Conservation (phyloP, 2,113 vertebrate species). For the Meleagris gallopavo region DNA sequence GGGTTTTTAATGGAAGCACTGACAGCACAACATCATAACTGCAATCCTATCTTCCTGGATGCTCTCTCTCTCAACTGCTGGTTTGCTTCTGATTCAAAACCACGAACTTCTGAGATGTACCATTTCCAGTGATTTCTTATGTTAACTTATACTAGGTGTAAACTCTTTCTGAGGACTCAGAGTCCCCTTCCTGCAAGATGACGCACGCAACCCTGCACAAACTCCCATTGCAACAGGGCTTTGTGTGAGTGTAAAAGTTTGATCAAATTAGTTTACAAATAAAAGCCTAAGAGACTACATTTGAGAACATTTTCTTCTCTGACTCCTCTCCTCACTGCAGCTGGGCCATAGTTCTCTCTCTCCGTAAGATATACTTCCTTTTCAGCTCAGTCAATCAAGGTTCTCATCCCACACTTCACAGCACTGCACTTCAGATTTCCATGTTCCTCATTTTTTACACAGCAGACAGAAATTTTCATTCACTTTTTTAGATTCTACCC, state of each 20-base stretch:
- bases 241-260: neutral
- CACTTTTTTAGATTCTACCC: neutral
- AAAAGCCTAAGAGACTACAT: neutral
- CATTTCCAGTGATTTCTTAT: neutral
- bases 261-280: neutral
- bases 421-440: neutral
- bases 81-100: neutral
- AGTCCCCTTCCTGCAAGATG: neutral
- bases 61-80: neutral
- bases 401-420: neutral
- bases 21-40: neutral
- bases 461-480: neutral
- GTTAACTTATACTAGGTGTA: neutral
- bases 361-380: neutral
- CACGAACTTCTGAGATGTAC: neutral
- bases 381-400: neutral
- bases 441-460: neutral
- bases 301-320: slow-evolving; percentile 20
- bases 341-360: neutral
- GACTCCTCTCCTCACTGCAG: neutral
- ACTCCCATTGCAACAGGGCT: neutral
- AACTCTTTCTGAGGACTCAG: rapidly evolving
- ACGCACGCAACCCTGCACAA: neutral
- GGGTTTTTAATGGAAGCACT: neutral
- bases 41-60: neutral